These are phyloP conservation scores for Echinometra lucunter DNA, from an alignment of 53 echinoderm and acorn worm species.

Conservation along the genomic window DNA sequence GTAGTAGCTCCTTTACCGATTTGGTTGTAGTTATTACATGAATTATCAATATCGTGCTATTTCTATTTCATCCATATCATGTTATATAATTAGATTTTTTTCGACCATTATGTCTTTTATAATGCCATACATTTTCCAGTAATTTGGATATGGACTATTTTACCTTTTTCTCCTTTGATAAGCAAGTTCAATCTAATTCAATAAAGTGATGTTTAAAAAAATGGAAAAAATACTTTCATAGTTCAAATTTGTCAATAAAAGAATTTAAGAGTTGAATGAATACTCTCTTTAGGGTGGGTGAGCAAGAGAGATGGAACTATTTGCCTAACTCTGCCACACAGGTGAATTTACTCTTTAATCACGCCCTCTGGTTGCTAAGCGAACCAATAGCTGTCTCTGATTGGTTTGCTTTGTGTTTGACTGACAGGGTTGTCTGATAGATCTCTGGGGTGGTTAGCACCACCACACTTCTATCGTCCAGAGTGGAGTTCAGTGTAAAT, in stretches of 20 bases:
- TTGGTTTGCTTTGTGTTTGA: neutral
- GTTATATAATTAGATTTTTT: no score
- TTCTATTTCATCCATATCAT: no score
- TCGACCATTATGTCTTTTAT: no score
- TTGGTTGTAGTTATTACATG: no score
- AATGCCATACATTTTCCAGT: no score
- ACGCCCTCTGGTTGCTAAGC: slow-evolving; percentile 35
- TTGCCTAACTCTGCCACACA: slow-evolving; percentile 54
- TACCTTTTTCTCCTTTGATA: no score
- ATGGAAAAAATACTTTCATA: no score
- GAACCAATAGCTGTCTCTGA: neutral
- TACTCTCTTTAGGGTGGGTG: neutral
- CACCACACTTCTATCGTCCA: neutral
- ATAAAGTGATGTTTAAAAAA: no score
- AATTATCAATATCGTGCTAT: no score
- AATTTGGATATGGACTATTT: no score
- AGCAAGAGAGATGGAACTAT: neutral
- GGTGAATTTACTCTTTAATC: slow-evolving; percentile 14
- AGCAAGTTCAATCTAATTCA: no score
- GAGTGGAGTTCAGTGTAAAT: neutral
- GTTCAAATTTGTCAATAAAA: neutral
- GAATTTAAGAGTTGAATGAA: neutral
- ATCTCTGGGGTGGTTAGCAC: neutral
- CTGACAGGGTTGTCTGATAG: neutral
- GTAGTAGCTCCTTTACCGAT: no score